Conservation (phyloP, 2,888 invertebrate genomes). For the Coecobrya sp. region DNA sequence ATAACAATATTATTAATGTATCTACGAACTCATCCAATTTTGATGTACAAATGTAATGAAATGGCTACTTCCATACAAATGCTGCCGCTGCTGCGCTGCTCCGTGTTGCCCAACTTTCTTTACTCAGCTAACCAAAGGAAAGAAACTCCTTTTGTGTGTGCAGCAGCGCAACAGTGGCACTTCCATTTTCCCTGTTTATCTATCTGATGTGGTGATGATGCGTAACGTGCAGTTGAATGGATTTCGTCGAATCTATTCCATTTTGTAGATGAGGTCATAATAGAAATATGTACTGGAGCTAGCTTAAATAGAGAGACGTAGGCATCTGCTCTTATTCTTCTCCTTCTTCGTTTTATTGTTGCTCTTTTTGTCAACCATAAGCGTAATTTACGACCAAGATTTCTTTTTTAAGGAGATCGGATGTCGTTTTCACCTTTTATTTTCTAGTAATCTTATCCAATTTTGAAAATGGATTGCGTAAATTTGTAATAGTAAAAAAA, state of each 20-base stretch:
- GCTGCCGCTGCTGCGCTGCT: neutral
- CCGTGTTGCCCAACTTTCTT: neutral
- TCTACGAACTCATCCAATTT: constrained; percentile 6
- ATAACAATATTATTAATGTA: neutral
- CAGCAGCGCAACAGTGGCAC: constrained; percentile 19
- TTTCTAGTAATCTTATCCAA: constrained; percentile 69
- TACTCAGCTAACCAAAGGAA: neutral
- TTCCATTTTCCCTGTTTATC: constrained; percentile 21
- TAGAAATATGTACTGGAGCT: neutral
- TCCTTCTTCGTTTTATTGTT: constrained; percentile 32
- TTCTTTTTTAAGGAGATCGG: constrained; percentile 55
- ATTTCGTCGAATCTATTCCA: constrained; percentile 16
- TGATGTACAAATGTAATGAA: constrained; percentile 56
- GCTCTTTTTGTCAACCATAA: constrained; percentile 56
- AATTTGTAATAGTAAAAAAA: constrained; percentile 47
- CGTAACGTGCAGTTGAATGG: constrained; percentile 13
- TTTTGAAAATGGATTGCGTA: constrained; percentile 67
- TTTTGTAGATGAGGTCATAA: constrained; percentile 29
- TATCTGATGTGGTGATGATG: constrained; percentile 21
- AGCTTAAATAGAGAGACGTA: neutral
- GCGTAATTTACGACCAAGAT: constrained; percentile 20
- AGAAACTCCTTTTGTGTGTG: neutral
- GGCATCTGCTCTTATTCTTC: neutral
- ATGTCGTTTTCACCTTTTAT: constrained; percentile 69
- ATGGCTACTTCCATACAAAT: constrained; percentile 31